phyloP scores from a whole-genome alignment of 1,140 invertebrate genomes.

The Heliconius congener region DNA sequence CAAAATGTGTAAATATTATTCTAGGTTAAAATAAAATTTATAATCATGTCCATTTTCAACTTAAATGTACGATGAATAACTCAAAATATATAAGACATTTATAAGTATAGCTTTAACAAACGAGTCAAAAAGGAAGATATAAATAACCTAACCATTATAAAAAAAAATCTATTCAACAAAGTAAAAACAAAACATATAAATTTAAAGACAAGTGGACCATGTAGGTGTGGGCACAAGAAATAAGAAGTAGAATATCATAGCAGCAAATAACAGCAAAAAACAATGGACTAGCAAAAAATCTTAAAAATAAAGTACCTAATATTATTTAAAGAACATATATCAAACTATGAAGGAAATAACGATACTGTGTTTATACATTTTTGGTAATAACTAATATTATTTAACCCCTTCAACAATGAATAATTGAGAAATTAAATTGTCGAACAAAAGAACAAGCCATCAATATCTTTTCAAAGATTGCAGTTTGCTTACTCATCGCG shows the following conservation, averaged over 20 bases:
- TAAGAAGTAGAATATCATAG: neutral
- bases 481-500: constrained; percentile 19
- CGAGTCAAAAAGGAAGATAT: neutral
- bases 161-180: neutral
- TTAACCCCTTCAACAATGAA: neutral
- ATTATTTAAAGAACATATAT: neutral
- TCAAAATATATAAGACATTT: too few relatives aligned
- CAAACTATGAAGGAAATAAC: neutral
- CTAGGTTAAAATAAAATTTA: too few relatives aligned
- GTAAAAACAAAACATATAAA: neutral
- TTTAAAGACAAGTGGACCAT: neutral
- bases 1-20: too few relatives aligned
- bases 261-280: neutral
- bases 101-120: neutral
- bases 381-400: neutral
- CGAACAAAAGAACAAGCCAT: neutral
- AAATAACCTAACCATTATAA: constrained; percentile 2
- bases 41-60: too few relatives aligned
- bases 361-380: neutral
- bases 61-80: too few relatives aligned
- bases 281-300: neutral
- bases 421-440: neutral
- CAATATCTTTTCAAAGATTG: neutral
- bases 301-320: neutral
- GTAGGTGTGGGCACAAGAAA: neutral